Evolutionary conservation across 2,113 vertebrate species (phyloP), one percentile per base, ranked within the genome.

Genomic region (Leuciscus idus): DNA sequence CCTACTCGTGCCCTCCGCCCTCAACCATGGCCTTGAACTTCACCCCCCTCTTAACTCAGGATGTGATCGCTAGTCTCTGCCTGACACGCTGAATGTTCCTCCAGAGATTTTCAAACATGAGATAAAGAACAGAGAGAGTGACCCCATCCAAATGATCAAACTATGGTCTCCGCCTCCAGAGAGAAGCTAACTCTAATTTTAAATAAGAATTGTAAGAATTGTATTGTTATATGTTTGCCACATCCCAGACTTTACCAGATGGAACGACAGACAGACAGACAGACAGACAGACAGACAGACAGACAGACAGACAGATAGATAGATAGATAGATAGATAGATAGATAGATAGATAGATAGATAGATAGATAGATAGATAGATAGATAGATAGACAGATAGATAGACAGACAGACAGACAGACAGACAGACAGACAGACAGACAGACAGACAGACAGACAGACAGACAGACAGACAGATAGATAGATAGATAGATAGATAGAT

Each of bases 101-200:
- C 92, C 90, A 85, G 92, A 93, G 93, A 88, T 90, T 89, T 88
- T 21, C 86, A 86, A 89, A 90, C 92, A 92, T 86, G 87, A 92
- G 90, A 92, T 89, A 80, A 88, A 92, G 92, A 93, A 93, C 92
- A 93, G 90, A 94, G 88, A 91, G 87, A 92, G 93, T 92, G 93
- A 91, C 90, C 90, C 88, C 90, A 77, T 86, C 82, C 82, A 86
- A 80, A 87, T 81, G 80, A 83, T 81, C 86, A 39, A 84, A 72
- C 59, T 66, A 17, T 88, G 87, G 84, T 11, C 68, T 7, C 87
- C 64, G 79, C 83, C 85, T 91, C 90, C 19, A 84, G 87, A 90
- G 78, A 82, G 83, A 76, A 88, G 79, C 87, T 52, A 52, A 19
- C 50, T 52, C 50, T 17, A 52, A 50, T 50, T 50, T 13, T 50